phyloP scores from a whole-genome alignment of 2,797 vertebrate species.

The Nasua narica region DNA sequence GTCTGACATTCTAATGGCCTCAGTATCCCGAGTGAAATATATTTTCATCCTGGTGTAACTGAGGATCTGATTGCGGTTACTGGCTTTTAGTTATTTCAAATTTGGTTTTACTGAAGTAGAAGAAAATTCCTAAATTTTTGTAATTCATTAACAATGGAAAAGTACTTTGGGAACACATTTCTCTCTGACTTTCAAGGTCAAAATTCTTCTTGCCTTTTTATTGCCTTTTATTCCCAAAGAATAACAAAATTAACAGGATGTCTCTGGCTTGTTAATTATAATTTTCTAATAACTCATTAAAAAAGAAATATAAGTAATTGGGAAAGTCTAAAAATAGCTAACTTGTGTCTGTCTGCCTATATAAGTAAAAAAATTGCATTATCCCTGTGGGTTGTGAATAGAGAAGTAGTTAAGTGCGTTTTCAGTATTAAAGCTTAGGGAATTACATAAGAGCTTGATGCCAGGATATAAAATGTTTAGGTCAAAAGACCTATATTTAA shows the following conservation, averaged over 20 bases:
- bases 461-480: not conserved
- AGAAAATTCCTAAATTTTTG: not conserved
- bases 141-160: not conserved
- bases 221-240: not conserved
- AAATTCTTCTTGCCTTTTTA: not conserved
- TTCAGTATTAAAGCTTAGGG: conserved; percentile 9
- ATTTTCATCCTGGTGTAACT: not conserved
- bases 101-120: not conserved
- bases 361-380: not conserved
- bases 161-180: not conserved
- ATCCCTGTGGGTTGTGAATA: not conserved
- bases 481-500: not conserved
- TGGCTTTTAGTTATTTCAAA: not conserved
- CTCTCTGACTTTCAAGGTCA: not conserved
- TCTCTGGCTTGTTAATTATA: not conserved
- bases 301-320: conserved; percentile 23
- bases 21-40: not conserved
- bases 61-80: not conserved
- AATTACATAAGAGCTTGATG: not conserved
- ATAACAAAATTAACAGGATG: not conserved
- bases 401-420: not conserved
- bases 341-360: not conserved
- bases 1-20: not conserved
- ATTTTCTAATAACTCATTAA: conserved; percentile 6
- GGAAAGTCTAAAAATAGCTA: not conserved